Base-by-base conservation (phyloP, 1,140 invertebrate species). In the Anthonomus grandis region DNA sequence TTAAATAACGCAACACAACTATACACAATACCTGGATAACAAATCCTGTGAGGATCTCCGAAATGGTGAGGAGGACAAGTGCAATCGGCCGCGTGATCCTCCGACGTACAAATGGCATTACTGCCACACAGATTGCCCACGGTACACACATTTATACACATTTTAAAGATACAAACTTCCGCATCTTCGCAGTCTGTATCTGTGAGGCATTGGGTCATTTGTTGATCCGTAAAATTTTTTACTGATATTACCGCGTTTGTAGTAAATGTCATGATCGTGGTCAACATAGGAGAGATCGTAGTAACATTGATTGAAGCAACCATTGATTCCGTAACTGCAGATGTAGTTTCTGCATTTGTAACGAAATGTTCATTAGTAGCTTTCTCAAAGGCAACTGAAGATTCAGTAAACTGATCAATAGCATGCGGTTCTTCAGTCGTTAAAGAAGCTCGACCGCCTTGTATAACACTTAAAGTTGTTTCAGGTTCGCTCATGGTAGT, bases 101-200 rank as follows among this genome's bases (percentile, higher is more conserved):
- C 76, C 36, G 83, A 83, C 41, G 77, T 78, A 75, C 88, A 91
- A 58, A 83, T 74, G 41, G 85, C 81, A 63, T 82, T 82, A 60
- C 82, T 73, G 60, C 83, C 85, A 74, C 88, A 91, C 44, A 81
- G 81, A 50, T 79, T 82, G 42, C 67, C 73, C 57, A 70, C 72
- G 63, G 79, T 72, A 70, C 89, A 91, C 57, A 86, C 86, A 75
- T 89, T 84, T 71, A 83, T 75, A 70, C 89, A 91, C 72, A 83
- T 82, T 66, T 80, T 82, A 64, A 76, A 78, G 50, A 84, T 75
- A 72, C 86, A 90, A 44, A 82, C 80, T 64, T 82, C 80, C 50
- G 81, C 79, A 66, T 78, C 79, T 5, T 79, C 73, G 70, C 88
- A 90, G 66, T 90, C 83, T 44, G 75, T 79, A 66, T 86, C 83